A percentile compares a stretch with the other conserved stretches of the same genome.
phyloP scores from a whole-genome alignment of 1,140 invertebrate species.

The Babylonia areolata region DNA sequence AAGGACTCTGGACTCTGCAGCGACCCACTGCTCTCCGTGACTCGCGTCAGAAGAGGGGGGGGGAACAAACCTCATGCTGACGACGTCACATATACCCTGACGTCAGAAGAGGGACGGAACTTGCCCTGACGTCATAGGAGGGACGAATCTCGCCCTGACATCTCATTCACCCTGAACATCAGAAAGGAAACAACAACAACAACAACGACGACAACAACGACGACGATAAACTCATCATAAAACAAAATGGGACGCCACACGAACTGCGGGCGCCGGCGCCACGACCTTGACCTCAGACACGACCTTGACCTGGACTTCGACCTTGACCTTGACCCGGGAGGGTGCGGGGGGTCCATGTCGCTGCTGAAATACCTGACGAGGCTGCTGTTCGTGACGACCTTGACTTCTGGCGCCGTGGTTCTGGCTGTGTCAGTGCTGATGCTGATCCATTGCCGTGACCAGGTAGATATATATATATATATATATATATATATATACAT shows the following conservation, averaged over 20 bases:
- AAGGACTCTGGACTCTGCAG: no score
- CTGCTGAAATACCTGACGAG: constrained; percentile 7
- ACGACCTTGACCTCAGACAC: background rate
- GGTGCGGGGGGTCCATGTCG: background rate
- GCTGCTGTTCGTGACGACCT: constrained; percentile 34
- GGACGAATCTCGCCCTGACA: no score
- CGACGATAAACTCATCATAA: background rate
- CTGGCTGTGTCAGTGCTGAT: constrained; percentile 33
- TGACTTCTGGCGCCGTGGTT: constrained; percentile 3
- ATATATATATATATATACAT: no score
- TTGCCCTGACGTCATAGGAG: no score
- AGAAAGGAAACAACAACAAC: background rate
- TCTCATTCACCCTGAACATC: background rate
- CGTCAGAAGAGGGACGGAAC: no score
- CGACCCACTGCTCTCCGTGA: no score
- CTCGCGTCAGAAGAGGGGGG: no score
- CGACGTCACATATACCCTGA: no score
- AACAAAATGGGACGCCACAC: constrained; percentile 2
- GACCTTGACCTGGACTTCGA: background rate
- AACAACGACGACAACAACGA: background rate
- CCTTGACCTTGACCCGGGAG: background rate
- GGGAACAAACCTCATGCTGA: no score
- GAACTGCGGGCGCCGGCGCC: background rate
- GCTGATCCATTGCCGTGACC: constrained; percentile 35
- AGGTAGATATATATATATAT: no score